Evolutionary conservation across 2,797 vertebrate genomes (phyloP).

Genomic region (Schizothorax lantsangensis): DNA sequence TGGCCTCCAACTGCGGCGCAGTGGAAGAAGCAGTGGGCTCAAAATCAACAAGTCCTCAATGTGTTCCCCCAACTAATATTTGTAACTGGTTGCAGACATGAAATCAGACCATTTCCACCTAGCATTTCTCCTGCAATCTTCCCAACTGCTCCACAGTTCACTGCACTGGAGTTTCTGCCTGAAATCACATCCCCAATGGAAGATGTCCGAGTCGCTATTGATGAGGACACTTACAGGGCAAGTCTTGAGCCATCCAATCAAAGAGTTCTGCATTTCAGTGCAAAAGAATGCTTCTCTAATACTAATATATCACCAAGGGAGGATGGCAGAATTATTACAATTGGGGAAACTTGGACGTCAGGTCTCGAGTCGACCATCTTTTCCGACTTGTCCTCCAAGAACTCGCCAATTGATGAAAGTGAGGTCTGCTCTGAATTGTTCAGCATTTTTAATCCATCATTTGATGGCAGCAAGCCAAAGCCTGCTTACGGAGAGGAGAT

Average conservation of each 20-base stretch:
- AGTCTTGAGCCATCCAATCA: slow-evolving; percentile 7
- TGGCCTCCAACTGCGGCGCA: slow-evolving; percentile 75
- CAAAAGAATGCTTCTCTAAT: slow-evolving; percentile 2
- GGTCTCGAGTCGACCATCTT: neutral
- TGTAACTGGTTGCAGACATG: slow-evolving; percentile 41
- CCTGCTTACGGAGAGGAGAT: neutral
- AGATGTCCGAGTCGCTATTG: neutral
- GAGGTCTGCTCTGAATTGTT: slow-evolving; percentile 13
- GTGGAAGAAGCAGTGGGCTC: slow-evolving; percentile 70
- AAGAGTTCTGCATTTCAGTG: neutral
- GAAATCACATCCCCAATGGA: slow-evolving; percentile 1
- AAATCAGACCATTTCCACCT: slow-evolving; percentile 21
- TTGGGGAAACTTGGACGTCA: neutral
- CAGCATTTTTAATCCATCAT: slow-evolving; percentile 1
- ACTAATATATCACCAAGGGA: neutral
- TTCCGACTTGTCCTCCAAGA: neutral
- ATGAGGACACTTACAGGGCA: slow-evolving; percentile 20
- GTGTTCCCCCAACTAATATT: slow-evolving; percentile 53
- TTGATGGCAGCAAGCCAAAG: slow-evolving; percentile 8
- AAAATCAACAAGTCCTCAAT: slow-evolving; percentile 50
- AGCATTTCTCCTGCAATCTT: slow-evolving; percentile 16
- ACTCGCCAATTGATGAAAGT: neutral
- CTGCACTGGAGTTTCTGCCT: slow-evolving; percentile 12
- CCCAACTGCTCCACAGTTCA: slow-evolving; percentile 21
- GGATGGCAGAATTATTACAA: neutral